Base-by-base conservation (phyloP, 2,888 invertebrate species). In the Dryococelus australis region DNA sequence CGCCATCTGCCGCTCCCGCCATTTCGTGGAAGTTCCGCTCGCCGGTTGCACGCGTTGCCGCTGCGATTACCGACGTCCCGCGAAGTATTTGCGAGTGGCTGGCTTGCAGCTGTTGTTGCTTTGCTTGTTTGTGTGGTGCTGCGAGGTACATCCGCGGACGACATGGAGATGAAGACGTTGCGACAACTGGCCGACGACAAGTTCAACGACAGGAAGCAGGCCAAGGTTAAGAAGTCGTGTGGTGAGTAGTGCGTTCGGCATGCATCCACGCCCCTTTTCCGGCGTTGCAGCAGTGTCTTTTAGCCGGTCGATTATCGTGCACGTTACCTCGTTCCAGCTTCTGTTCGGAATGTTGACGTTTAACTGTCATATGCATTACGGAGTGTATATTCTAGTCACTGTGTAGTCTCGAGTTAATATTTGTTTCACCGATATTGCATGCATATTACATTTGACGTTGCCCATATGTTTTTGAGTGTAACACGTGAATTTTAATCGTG, bases 1-100 rank as follows among this genome's bases (percentile, higher is more conserved):
- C 51, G 51, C 51, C 51, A 51, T 51, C 51, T 65, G 65, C 65
- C 65, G 65, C 65, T 65, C 65, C 65, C 65, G 65, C 65, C 65
- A 65, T 65, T 65, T 65, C 65, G 65, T 65, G 65, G 65, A 65
- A 65, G 65, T 65, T 65, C 0, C 65, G 65, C 65, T 65, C 8
- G 65, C 65, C 65, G 65, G 65, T 65, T n/a, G 65, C 65, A 65
- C 65, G 65, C 65, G 65, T 6, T 51, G 51, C 20, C n/a, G 20
- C 20, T 8, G 20, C 2, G 65, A 24, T 20, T n/a, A 65, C 13
- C 65, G 10, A 9, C n/a, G 65, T 65, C 8, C 24, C 24, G 20
- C 24, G 65, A 8, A 65, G 20, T 65, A 65, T 65, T 65, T 20
- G 65, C 24, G 65, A 20, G 10, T 65, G n/a, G n/a, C n/a, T n/a